phyloP scores from a whole-genome alignment of 2,113 vertebrate genomes.

The Strigops habroptila region DNA sequence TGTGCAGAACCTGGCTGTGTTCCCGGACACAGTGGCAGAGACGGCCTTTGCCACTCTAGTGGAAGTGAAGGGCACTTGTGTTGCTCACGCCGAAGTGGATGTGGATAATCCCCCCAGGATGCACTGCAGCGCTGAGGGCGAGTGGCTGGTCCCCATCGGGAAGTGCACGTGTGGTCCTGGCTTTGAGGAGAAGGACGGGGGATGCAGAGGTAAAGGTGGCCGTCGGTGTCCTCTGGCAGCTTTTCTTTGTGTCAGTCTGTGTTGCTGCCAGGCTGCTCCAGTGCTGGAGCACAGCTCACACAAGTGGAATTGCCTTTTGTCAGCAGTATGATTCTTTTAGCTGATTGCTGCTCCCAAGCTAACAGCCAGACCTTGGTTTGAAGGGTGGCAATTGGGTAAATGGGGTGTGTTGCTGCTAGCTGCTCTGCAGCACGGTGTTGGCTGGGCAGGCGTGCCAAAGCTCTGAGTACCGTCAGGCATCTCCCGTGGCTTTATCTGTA shows the following conservation, averaged over 20 bases:
- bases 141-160: slow-evolving; percentile 95
- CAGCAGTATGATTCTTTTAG: not conserved
- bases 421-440: not conserved
- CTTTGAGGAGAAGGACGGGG: slow-evolving; percentile 91
- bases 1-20: slow-evolving; percentile 87
- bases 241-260: not conserved
- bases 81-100: slow-evolving; percentile 88
- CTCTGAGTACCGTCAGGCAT: not conserved
- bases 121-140: slow-evolving; percentile 96
- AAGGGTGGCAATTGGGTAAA: not conserved
- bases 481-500: not conserved
- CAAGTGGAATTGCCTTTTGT: not conserved
- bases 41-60: slow-evolving; percentile 90
- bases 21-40: slow-evolving; percentile 91
- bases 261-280: not conserved
- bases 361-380: not conserved
- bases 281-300: not conserved
- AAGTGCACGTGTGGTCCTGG: slow-evolving; percentile 93
- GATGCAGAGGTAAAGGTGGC: slow-evolving; percentile 86
- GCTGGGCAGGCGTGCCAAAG: not conserved
- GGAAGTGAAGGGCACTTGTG: slow-evolving; percentile 90
- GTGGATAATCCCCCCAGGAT: slow-evolving; percentile 89
- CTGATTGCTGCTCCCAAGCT: not conserved
- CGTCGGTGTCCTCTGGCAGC: not conserved
- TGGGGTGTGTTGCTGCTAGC: rapidly evolving